Percentiles rank a stretch among this genome's conserved stretches.
Evolutionary conservation across 2,113 vertebrate species (phyloP).

Genomic region (Genyomyrus donnyi): DNA sequence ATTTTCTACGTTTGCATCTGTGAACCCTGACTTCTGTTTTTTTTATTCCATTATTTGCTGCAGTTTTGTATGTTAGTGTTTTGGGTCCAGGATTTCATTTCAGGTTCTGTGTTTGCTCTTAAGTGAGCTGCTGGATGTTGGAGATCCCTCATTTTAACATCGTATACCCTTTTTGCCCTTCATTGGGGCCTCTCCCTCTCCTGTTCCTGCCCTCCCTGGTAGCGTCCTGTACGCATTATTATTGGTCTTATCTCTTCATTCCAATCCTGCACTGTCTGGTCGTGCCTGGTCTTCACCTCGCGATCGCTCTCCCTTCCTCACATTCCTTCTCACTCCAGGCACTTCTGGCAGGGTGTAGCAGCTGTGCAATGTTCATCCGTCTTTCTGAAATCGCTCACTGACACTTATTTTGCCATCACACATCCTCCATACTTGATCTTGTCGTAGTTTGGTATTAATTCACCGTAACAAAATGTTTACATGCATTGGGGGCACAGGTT

Average conservation of each 20-base stretch:
- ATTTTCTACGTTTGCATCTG: not conserved
- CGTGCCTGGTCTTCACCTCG: not conserved
- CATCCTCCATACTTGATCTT: slow-evolving; percentile 4
- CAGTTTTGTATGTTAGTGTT: not conserved
- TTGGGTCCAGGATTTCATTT: not conserved
- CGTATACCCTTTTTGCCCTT: not conserved
- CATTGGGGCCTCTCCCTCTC: not conserved
- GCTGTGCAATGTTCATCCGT: not conserved
- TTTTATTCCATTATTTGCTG: not conserved
- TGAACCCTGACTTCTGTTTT: slow-evolving; percentile 8
- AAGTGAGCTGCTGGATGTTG: no score
- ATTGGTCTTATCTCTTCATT: not conserved
- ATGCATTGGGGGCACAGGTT: not conserved
- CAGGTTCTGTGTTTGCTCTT: not conserved
- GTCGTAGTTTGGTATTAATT: not conserved
- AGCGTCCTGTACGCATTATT: not conserved
- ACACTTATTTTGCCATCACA: not conserved
- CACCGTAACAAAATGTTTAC: slow-evolving; percentile 1
- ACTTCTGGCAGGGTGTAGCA: not conserved
- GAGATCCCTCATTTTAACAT: not conserved
- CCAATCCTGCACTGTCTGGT: not conserved
- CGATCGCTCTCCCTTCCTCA: not conserved
- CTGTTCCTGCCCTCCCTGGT: not conserved
- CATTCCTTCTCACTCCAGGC: not conserved
- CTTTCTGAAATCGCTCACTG: not conserved